Base-by-base conservation (phyloP, 1,140 invertebrate genomes). In the Ceratina japonica region DNA sequence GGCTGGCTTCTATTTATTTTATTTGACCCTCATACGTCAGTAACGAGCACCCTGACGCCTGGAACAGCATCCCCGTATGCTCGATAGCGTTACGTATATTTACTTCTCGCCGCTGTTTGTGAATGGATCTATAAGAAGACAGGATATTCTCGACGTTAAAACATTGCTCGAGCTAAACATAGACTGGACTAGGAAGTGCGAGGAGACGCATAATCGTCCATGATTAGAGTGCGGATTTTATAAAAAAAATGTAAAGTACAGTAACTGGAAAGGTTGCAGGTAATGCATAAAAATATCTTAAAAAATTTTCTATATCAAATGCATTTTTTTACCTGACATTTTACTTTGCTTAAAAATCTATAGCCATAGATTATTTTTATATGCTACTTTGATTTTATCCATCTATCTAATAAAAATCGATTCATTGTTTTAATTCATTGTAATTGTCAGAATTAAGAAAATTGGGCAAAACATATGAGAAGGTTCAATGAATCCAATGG, bases 1-100 rank as follows among this genome's bases (percentile, higher is more conserved):
- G 78, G 31, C 71, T 71, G 59, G 59, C 20, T 75, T 69, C 27
- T 80, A 80, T 75, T 87, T 86, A 82, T 86, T 82, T 85, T 81
- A 85, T 76, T 79, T 81, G 62, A 74, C 69, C 70, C 71, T 74
- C 68, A 58, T 66, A 49, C n/a, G 56, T 62, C 56, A 63, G 51
- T 54, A 61, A 74, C 71, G 61, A 20, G 49, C 62, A 49, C 75
- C 18, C 64, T 68, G 74, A 69, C 74, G 65, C 65, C 37, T 49
- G 44, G 22, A 59, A 68, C 65, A 37, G 13, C 58, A 56, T 31
- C 24, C 1, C 52, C 13, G 24, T 51, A 27, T 44, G 31, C 58
- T 54, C 62, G 62, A 27, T 31, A 49, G 62, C 31, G 44, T 44
- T 27, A 18, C 52, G 62, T 51, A n/a, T 56, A 74, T 74, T 64